Evolutionary conservation across 2,113 vertebrate species (phyloP).

Genomic region (Typhlomys cinereus): DNA sequence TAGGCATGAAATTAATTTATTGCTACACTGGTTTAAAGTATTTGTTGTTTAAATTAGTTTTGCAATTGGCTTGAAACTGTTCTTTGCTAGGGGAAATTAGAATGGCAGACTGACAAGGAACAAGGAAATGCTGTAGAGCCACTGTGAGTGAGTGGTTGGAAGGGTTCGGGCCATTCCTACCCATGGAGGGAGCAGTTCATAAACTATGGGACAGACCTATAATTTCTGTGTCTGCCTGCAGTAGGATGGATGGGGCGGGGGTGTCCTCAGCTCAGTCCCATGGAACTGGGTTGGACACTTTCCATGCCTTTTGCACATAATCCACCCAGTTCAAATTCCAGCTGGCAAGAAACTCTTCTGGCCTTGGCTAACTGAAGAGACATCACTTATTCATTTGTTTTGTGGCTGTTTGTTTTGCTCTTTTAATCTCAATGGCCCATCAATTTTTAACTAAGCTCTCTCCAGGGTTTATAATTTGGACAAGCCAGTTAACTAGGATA

Average conservation of each 20-base stretch:
- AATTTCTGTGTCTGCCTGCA: conserved; percentile 10
- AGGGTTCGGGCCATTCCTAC: neutral
- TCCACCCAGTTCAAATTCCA: conserved; percentile 22
- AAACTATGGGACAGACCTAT: neutral
- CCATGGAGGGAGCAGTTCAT: conserved; percentile 3
- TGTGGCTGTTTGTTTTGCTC: conserved; percentile 63
- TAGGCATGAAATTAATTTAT: conserved; percentile 72
- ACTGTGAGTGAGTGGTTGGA: conserved; percentile 8
- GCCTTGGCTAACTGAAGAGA: conserved; percentile 55
- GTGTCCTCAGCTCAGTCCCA: neutral
- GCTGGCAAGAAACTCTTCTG: conserved; percentile 15
- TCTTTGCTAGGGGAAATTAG: conserved; percentile 24
- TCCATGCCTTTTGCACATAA: neutral
- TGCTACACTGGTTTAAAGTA: conserved; percentile 69
- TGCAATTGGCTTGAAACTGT: conserved; percentile 28
- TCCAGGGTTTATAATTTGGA: conserved; percentile 43
- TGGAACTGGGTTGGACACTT: neutral
- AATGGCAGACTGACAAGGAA: neutral
- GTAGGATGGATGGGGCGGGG: neutral
- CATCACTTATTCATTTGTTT: conserved; percentile 63
- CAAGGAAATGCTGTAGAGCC: neutral
- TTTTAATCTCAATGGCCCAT: conserved; percentile 68
- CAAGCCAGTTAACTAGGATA: conserved; percentile 54
- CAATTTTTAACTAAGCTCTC: conserved; percentile 63
- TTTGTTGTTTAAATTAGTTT: conserved; percentile 56